Base-by-base conservation (phyloP, 2,113 vertebrate species). In the Machaerirhynchus nigripectus region DNA sequence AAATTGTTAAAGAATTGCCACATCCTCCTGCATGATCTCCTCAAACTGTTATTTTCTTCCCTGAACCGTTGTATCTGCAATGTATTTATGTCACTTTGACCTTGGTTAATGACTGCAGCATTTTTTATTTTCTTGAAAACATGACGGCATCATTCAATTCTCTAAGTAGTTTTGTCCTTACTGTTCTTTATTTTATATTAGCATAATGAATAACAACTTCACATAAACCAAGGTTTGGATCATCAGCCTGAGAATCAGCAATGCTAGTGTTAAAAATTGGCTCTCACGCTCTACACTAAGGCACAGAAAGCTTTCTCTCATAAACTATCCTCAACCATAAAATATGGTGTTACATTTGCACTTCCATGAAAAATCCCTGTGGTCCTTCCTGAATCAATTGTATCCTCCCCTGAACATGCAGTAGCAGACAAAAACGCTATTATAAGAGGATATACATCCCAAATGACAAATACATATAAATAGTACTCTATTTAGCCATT, bases 371-470 rank as follows among this genome's bases (percentile, higher is more conserved):
- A 96, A 95, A 94, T 95, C 92, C 63, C 75, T 49, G 46, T 80
- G 56, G 68, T 95, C 39, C 67, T 96, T 96, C 59, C 75, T 87
- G 81, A 96, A 95, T 96, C 84, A 93, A 84, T 85, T 93, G 47
- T 59, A 91, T 91, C 60, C 73, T 94, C 71, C 93, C 21, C 56
- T 87, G 86, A 89, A 94, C 50, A 79, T 5, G 27, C 15, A 95
- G 28, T 50, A 89, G 39, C 46, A 84, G 80, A 73, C 47, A 87
- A 94, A 77, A 94, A 86, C 74, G 49, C 19, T 80, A 44, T 92
- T 95, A 76, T 89, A 70, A 37, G 56, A 84, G 52, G 18, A 87
- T 76, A n/a, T 83, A 44, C 71, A 94, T 64, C 59, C 61, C 61
- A 94, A 95, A 90, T 78, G 68, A 57, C 35, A 87, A 87, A 91